Evolutionary conservation across 2,797 vertebrate species (phyloP).

Genomic region (Podarcis lilfordi): DNA sequence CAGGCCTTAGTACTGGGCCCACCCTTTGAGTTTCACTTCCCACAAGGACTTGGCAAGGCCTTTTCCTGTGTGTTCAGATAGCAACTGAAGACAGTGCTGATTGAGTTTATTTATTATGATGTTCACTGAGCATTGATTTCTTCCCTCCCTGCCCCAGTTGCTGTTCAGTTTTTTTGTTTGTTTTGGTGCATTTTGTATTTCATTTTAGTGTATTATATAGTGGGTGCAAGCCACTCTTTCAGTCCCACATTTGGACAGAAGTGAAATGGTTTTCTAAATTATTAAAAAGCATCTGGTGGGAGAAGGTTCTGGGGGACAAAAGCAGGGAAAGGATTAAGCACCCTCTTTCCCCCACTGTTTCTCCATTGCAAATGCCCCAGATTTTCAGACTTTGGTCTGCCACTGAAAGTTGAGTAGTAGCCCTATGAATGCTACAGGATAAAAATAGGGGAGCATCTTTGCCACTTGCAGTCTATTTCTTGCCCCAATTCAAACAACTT

Average conservation of each 20-base stretch:
- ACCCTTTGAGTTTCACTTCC: not conserved
- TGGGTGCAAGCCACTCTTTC: not conserved
- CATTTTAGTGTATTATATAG: not conserved
- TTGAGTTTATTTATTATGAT: not conserved
- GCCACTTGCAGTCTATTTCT: too few relatives aligned
- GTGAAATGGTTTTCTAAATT: not conserved
- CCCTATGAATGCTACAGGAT: not conserved
- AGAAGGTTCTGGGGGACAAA: not conserved
- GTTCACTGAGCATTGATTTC: not conserved
- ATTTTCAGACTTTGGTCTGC: not conserved
- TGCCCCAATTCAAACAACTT: too few relatives aligned
- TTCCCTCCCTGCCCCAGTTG: too few relatives aligned
- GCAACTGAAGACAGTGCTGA: not conserved
- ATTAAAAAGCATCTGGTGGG: not conserved
- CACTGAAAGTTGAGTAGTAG: not conserved
- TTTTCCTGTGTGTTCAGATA: not conserved
- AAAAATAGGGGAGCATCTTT: too few relatives aligned
- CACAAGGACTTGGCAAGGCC: not conserved
- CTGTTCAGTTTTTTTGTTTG: not conserved
- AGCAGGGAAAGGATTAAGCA: not conserved
- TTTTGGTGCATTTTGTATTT: not conserved
- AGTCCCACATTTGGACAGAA: not conserved
- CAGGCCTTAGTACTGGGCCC: not conserved
- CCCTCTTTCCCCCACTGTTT: not conserved
- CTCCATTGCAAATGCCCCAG: not conserved